Percentiles rank a stretch among this genome's conserved stretches.
These are phyloP conservation scores for Amorpha juglandis DNA, from an alignment of 2,888 invertebrate species.

Conservation along the genomic window DNA sequence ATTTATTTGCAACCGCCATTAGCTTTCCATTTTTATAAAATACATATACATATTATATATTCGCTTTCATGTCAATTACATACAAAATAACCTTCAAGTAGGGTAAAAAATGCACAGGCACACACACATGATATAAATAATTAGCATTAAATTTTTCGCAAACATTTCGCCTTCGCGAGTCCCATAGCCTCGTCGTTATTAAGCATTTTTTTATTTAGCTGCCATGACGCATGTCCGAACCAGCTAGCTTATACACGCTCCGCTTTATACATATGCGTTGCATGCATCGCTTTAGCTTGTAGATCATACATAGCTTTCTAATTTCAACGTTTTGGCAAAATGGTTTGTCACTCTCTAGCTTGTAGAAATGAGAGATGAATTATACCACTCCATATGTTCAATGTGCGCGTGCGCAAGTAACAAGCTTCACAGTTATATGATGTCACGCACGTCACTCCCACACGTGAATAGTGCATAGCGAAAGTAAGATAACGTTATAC, in stretches of 20 bases:
- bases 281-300: neutral
- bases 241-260: neutral
- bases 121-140: too few species aligned
- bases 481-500: slow-evolving; percentile 4
- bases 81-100: too few species aligned
- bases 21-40: too few species aligned
- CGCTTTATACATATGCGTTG: neutral
- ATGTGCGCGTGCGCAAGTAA: too few species aligned
- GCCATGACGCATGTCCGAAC: neutral
- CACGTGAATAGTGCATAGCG: neutral
- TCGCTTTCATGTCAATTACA: too few species aligned
- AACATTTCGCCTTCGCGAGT: neutral
- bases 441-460: neutral
- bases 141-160: neutral
- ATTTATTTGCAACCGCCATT: too few species aligned
- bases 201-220: neutral
- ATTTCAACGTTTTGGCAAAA: neutral
- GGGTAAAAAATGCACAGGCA: too few species aligned
- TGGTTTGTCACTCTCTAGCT: neutral
- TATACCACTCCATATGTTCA: too few species aligned
- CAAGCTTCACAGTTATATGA: neutral
- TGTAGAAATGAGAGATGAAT: too few species aligned
- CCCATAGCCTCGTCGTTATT: neutral
- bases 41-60: too few species aligned
- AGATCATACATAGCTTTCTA: neutral